Evolutionary conservation across 2,888 invertebrate genomes (phyloP).

Genomic region (Cataglyphis albicans): DNA sequence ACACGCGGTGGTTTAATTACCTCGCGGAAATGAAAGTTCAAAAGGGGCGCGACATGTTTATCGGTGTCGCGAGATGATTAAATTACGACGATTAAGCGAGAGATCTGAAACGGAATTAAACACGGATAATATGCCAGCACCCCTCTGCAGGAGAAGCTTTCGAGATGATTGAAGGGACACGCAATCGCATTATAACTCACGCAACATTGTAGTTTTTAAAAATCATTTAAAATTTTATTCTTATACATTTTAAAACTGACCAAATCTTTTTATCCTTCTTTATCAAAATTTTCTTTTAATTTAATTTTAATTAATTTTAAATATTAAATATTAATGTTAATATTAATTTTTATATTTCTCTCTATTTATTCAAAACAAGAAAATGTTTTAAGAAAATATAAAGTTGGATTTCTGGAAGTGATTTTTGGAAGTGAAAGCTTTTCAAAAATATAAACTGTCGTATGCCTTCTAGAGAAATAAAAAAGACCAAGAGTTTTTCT

Average conservation of each 20-base stretch:
- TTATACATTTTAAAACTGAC: too few species aligned
- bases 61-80: slow-evolving; percentile 31
- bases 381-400: background rate
- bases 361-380: background rate
- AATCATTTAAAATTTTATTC: slow-evolving; percentile 2
- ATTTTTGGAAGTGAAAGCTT: background rate
- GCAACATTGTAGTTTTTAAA: background rate
- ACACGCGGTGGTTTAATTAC: background rate
- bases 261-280: too few species aligned
- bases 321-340: too few species aligned
- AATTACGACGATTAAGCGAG: slow-evolving; percentile 26
- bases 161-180: slow-evolving; percentile 33
- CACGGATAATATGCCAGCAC: slow-evolving; percentile 3
- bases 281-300: too few species aligned
- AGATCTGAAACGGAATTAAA: slow-evolving; percentile 30
- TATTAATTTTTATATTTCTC: background rate
- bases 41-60: background rate
- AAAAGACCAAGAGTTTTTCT: background rate
- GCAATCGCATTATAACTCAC: slow-evolving; percentile 31
- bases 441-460: background rate
- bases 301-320: too few species aligned
- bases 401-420: background rate
- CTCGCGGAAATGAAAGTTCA: slow-evolving; percentile 8
- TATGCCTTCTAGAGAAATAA: background rate
- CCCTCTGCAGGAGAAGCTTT: slow-evolving; percentile 16